These are phyloP conservation scores for Mesoligia furuncula DNA, from an alignment of 2,888 invertebrate species.

Conservation along the genomic window DNA sequence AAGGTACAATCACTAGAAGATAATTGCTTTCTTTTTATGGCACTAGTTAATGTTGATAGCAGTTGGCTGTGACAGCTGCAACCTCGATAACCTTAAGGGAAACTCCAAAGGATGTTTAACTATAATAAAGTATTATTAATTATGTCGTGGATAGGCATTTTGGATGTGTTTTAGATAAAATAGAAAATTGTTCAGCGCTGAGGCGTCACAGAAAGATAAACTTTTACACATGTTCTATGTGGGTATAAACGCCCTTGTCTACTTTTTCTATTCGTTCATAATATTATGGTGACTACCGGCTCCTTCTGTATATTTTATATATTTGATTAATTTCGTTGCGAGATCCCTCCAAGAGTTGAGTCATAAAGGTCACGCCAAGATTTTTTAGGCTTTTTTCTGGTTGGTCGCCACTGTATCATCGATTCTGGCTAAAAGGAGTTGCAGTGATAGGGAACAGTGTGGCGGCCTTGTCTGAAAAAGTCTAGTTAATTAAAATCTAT, in stretches of 20 bases:
- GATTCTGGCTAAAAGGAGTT: not conserved
- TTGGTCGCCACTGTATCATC: too few relatives aligned
- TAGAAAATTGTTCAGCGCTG: not conserved
- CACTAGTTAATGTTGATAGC: slow-evolving; percentile 23
- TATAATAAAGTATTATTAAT: slow-evolving; percentile 1
- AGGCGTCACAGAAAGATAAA: too few relatives aligned
- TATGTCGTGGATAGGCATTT: not conserved
- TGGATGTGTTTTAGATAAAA: too few relatives aligned
- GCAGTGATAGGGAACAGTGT: not conserved
- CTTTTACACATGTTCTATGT: too few relatives aligned
- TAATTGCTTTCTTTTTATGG: slow-evolving; percentile 48
- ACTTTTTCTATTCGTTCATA: too few relatives aligned
- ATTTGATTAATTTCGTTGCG: too few relatives aligned
- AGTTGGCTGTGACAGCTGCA: slow-evolving; percentile 9
- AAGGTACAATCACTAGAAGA: slow-evolving; percentile 22
- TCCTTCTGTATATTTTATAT: too few relatives aligned
- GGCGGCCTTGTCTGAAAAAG: not conserved
- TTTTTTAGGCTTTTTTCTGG: too few relatives aligned
- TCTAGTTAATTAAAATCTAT: not conserved
- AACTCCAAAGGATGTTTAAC: slow-evolving; percentile 19
- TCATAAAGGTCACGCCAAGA: too few relatives aligned
- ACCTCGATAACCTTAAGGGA: slow-evolving; percentile 8
- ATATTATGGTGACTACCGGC: too few relatives aligned
- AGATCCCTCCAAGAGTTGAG: too few relatives aligned
- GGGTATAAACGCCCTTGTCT: too few relatives aligned